A percentile compares a stretch with the other conserved stretches of the same genome.
Conservation (phyloP, 2,888 invertebrate species). For the Drosophila buzzatii region DNA sequence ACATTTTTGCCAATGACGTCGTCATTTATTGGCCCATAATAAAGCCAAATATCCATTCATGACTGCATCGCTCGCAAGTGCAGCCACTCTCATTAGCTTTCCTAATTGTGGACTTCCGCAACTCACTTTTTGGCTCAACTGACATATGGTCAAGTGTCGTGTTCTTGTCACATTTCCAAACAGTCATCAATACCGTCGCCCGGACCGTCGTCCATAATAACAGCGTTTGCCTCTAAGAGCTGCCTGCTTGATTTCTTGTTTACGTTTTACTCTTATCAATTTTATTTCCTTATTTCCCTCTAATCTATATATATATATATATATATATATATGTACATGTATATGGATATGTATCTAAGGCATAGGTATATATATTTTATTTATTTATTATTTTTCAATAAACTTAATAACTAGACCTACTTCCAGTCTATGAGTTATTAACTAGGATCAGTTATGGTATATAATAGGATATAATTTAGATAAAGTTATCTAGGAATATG, state of each 20-base stretch:
- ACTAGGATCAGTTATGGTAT: too few relatives aligned
- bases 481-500: too few relatives aligned
- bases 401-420: too few relatives aligned
- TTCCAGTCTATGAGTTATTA: too few relatives aligned
- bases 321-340: neutral
- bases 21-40: constrained; percentile 52
- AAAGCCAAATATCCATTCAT: constrained; percentile 52
- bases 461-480: too few relatives aligned
- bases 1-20: constrained; percentile 76
- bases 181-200: constrained; percentile 5
- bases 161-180: constrained; percentile 50
- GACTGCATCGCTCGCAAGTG: constrained; percentile 47
- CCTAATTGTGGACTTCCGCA: constrained; percentile 47
- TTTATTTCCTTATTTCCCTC: neutral
- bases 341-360: neutral
- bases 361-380: neutral
- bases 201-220: neutral
- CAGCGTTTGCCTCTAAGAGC: neutral
- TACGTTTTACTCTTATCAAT: constrained; percentile 1
- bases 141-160: constrained; percentile 64
- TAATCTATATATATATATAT: neutral
- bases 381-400: too few relatives aligned
- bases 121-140: constrained; percentile 4
- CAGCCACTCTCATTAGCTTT: constrained; percentile 13
- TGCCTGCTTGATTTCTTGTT: constrained; percentile 1